Evolutionary conservation across 1,140 invertebrate species (phyloP).

Genomic region (Orchesella cincta): DNA sequence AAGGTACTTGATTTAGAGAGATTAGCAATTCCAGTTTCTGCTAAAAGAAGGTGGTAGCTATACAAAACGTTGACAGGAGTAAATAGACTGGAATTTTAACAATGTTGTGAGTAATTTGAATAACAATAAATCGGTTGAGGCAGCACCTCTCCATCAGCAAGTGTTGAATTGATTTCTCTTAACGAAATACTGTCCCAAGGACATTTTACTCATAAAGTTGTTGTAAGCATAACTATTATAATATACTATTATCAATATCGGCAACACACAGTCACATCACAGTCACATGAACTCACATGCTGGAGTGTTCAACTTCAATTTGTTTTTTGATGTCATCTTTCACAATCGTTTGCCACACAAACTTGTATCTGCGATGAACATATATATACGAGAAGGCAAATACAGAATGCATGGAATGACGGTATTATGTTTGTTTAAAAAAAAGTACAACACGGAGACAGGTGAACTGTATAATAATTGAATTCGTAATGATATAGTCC

Average conservation of each 20-base stretch:
- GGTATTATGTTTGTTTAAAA: too few relatives aligned
- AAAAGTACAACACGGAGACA: too few relatives aligned
- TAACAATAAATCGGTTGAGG: background rate
- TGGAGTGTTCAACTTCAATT: background rate
- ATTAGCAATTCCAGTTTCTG: background rate
- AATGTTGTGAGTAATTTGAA: background rate
- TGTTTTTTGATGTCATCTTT: background rate
- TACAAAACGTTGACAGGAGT: background rate
- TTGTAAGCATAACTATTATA: background rate
- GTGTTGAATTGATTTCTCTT: background rate
- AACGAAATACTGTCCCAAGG: conserved; percentile 2
- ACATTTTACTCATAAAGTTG: background rate
- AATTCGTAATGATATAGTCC: too few relatives aligned
- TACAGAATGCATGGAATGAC: too few relatives aligned
- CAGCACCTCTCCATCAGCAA: background rate
- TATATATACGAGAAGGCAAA: background rate
- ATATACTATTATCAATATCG: background rate
- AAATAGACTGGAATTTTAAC: background rate
- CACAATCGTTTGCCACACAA: background rate
- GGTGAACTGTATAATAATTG: too few relatives aligned
- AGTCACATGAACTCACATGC: background rate
- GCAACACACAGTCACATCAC: background rate
- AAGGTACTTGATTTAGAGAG: background rate
- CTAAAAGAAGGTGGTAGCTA: background rate
- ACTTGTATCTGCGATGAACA: background rate